phyloP scores from a whole-genome alignment of 2,797 vertebrate species.

The Coracias cyanogaster region DNA sequence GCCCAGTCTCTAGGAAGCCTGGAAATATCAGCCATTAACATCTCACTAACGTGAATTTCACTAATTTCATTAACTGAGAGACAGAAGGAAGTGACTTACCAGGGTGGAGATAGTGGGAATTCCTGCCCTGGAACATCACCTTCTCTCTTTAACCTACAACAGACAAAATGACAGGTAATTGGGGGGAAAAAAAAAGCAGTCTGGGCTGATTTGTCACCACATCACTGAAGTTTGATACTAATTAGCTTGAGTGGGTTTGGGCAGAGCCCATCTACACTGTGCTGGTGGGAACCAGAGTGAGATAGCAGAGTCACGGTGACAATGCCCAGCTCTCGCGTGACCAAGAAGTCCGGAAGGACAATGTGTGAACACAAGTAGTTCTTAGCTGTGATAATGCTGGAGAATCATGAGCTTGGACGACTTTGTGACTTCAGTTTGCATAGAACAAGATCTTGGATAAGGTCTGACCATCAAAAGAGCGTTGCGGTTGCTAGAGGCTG shows the following conservation, averaged over 20 bases:
- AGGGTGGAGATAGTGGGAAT: background rate
- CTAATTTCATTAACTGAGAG: background rate
- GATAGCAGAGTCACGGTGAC: background rate
- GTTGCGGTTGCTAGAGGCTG: background rate
- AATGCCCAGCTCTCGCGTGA: no score
- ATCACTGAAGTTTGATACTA: background rate
- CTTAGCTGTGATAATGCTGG: background rate
- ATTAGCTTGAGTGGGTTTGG: background rate
- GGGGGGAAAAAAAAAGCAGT: no score
- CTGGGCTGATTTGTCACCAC: background rate
- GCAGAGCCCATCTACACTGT: fast-evolving
- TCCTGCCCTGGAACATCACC: background rate
- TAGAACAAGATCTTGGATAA: background rate
- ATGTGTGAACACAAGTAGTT: background rate
- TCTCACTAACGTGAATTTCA: background rate
- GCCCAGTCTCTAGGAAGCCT: background rate
- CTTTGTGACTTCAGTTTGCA: background rate
- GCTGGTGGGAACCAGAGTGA: background rate
- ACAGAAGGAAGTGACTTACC: background rate
- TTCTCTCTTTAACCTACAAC: background rate
- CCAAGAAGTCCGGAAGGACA: background rate
- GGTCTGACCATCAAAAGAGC: background rate
- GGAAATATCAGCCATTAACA: background rate
- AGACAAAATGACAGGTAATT: background rate
- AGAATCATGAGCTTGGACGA: background rate